Conservation (phyloP, 2,888 invertebrate species). For the Eupsilia transversa region DNA sequence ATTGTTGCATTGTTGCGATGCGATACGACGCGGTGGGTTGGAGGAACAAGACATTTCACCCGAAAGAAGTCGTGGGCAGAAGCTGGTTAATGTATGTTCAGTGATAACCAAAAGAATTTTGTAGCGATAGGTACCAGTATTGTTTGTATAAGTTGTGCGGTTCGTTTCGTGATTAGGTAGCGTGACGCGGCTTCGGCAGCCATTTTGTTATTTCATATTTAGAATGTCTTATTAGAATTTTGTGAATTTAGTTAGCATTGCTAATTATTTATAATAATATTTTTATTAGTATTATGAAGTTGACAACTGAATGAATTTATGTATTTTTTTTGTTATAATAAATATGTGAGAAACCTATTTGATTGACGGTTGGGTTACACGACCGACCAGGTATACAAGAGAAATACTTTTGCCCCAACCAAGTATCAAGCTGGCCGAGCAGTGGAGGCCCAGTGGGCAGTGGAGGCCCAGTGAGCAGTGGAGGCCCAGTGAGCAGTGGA, state of each 20-base stretch:
- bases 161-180: constrained; percentile 46
- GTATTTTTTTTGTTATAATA: background rate
- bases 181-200: constrained; percentile 37
- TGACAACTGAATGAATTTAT: background rate
- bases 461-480: too few species aligned
- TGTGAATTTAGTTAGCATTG: background rate
- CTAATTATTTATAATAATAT: background rate
- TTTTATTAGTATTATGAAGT: background rate
- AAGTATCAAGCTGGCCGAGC: too few species aligned
- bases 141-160: constrained; percentile 30
- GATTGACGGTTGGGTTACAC: too few species aligned
- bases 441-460: too few species aligned
- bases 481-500: too few species aligned
- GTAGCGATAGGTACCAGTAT: constrained; percentile 31
- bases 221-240: constrained; percentile 33
- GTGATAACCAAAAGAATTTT: constrained; percentile 40
- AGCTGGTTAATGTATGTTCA: constrained; percentile 18
- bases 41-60: background rate
- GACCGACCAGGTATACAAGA: too few species aligned
- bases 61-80: background rate
- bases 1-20: too few species aligned
- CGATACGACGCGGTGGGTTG: background rate
- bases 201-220: constrained; percentile 44
- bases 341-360: background rate
- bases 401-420: too few species aligned